Evolutionary conservation across 1,140 invertebrate species (phyloP), one percentile per base, ranked within the genome.

Genomic region (Psix sp.): DNA sequence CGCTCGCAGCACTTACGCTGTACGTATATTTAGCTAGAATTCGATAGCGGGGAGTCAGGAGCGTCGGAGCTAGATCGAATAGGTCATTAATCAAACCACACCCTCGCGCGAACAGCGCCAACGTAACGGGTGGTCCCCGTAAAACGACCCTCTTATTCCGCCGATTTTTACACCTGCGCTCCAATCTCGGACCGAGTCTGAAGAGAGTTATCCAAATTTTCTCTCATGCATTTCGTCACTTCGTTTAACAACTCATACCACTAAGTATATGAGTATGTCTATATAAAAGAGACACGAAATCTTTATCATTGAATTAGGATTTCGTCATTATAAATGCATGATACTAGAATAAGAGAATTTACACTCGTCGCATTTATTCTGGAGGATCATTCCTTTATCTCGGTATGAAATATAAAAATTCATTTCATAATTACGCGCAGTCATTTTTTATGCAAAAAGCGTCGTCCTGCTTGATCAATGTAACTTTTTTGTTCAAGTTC

Each of bases 11-110:
- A 77, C 62, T 73, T 72, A 70, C 74, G 60, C 60, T 45, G 62
- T 80, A 77, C 79, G 79, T 78, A 78, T 82, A 82, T 83, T 82
- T 83, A 82, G 78, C 75, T 82, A 77, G 77, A 82, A 84, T 83
- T 82, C 80, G 81, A 84, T 83, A 84, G 73, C 80, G 72, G 78
- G 81, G 76, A 68, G 67, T 77, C 73, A n/a, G n/a, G 72, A 72
- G 78, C 74, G 65, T 72, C 51, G 49, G 52, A 77, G 75, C 74
- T 76, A 78, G 77, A 84, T 85, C 84, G 82, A 86, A 85, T 82
- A 82, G 84, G 83, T 86, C 85, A 85, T 86, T 86, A 87, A 87
- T 87, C 85, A 87, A 86, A 85, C 85, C 84, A 81, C 84, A 87
- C 85, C 84, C 85, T 85, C 78, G 82, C 60, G 66, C 78, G 76